phyloP scores from a whole-genome alignment of 2,888 invertebrate species.

The Noctuana brunneofusca region DNA sequence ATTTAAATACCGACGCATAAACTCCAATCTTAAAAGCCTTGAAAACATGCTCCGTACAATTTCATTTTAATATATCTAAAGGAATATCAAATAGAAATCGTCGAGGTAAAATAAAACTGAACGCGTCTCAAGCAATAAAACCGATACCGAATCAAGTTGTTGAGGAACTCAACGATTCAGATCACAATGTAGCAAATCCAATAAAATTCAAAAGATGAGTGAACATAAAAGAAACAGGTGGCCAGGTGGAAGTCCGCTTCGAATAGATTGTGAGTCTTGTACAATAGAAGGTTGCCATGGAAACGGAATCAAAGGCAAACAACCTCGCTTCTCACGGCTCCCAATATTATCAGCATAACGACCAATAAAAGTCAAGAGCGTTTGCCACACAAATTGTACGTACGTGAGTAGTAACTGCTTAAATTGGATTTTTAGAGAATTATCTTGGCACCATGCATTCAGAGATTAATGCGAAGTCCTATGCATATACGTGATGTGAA shows the following conservation, averaged over 20 bases:
- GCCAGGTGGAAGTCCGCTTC: slow-evolving; percentile 38
- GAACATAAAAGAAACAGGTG: slow-evolving; percentile 42
- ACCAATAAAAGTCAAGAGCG: slow-evolving; percentile 67
- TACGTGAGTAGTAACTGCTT: slow-evolving; percentile 50
- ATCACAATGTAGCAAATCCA: slow-evolving; percentile 36
- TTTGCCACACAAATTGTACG: slow-evolving; percentile 56
- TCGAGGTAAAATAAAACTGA: slow-evolving; percentile 22
- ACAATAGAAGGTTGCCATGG: slow-evolving; percentile 44
- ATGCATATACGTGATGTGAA: slow-evolving; percentile 32
- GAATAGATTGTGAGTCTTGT: slow-evolving; percentile 38
- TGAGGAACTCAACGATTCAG: slow-evolving; percentile 34
- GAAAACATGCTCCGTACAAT: not conserved
- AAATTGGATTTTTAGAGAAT: slow-evolving; percentile 54
- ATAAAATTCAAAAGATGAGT: slow-evolving; percentile 42
- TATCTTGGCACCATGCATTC: slow-evolving; percentile 41
- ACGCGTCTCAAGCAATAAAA: slow-evolving; percentile 15
- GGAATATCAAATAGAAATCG: slow-evolving; percentile 15
- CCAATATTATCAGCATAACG: slow-evolving; percentile 66
- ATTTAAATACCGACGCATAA: not conserved
- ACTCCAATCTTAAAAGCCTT: not conserved
- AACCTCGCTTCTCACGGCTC: slow-evolving; percentile 48
- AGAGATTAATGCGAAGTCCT: slow-evolving; percentile 34
- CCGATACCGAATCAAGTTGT: slow-evolving; percentile 32
- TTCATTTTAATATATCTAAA: slow-evolving; percentile 5
- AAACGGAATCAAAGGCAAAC: slow-evolving; percentile 45